These are phyloP conservation scores for Pandemis heparana DNA, from an alignment of 2,888 invertebrate species.

Conservation along the genomic window DNA sequence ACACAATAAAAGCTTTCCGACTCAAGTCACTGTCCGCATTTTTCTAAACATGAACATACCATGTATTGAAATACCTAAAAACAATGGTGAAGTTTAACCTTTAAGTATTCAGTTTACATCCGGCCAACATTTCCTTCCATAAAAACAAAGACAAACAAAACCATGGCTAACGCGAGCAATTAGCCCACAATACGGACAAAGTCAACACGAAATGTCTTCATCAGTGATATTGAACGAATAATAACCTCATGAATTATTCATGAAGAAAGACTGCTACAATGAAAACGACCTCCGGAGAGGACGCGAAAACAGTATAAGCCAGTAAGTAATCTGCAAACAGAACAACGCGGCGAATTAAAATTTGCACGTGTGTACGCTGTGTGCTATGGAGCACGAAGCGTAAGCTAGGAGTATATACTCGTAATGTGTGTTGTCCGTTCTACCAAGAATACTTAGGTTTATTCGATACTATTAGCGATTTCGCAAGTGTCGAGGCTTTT, in stretches of 20 bases:
- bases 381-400: neutral
- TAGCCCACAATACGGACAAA: constrained; percentile 8
- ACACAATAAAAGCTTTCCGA: too few species aligned
- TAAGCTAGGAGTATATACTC: too few species aligned
- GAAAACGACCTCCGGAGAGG: constrained; percentile 38
- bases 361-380: neutral
- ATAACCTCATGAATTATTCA: constrained; percentile 34
- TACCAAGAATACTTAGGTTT: too few species aligned
- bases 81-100: neutral
- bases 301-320: neutral
- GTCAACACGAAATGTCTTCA: constrained; percentile 22
- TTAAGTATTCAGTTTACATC: neutral
- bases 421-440: too few species aligned
- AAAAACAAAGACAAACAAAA: neutral
- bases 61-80: neutral
- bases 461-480: too few species aligned
- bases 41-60: neutral
- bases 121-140: neutral
- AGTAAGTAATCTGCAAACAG: neutral
- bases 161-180: neutral
- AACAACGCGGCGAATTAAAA: neutral
- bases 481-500: too few species aligned
- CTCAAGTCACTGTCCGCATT: neutral
- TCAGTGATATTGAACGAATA: constrained; percentile 26
- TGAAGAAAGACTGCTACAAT: constrained; percentile 38